Percentiles rank a stretch among this genome's conserved stretches.
Evolutionary conservation across 2,113 vertebrate genomes (phyloP).

Genomic region (Brachyistius frenatus): DNA sequence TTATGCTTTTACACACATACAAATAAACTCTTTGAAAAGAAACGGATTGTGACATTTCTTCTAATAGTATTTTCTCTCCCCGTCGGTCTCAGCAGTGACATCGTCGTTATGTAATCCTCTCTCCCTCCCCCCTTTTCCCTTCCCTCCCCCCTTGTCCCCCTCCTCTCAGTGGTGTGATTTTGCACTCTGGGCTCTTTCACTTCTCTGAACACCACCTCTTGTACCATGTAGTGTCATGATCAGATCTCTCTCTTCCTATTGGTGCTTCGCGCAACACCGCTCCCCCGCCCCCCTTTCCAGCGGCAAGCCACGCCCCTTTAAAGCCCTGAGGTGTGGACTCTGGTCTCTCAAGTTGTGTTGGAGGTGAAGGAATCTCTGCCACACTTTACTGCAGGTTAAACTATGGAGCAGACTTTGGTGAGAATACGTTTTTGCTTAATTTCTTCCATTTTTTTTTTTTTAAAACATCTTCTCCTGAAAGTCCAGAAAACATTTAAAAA

Average conservation of each 20-base stretch:
- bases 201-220: conserved; percentile 24
- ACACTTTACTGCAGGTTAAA: background rate
- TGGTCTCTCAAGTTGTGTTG: conserved; percentile 13
- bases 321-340: conserved; percentile 47
- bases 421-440: conserved; percentile 22
- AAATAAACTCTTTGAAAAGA: too few relatives aligned
- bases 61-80: too few relatives aligned
- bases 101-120: too few relatives aligned
- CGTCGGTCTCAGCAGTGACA: too few relatives aligned
- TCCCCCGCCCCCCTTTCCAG: conserved; percentile 10
- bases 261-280: conserved; percentile 51
- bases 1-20: too few relatives aligned
- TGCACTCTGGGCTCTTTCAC: too few relatives aligned
- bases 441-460: background rate
- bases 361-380: background rate
- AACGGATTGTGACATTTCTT: too few relatives aligned
- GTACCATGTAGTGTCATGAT: conserved; percentile 31
- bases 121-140: background rate
- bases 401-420: conserved; percentile 77
- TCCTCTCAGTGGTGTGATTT: conserved; percentile 38
- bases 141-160: conserved; percentile 37
- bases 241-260: conserved; percentile 49
- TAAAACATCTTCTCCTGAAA: background rate
- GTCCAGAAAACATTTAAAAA: background rate
- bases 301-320: conserved; percentile 26